These are phyloP conservation scores for Drosophila azteca DNA, from an alignment of 1,140 invertebrate species.

Conservation along the genomic window DNA sequence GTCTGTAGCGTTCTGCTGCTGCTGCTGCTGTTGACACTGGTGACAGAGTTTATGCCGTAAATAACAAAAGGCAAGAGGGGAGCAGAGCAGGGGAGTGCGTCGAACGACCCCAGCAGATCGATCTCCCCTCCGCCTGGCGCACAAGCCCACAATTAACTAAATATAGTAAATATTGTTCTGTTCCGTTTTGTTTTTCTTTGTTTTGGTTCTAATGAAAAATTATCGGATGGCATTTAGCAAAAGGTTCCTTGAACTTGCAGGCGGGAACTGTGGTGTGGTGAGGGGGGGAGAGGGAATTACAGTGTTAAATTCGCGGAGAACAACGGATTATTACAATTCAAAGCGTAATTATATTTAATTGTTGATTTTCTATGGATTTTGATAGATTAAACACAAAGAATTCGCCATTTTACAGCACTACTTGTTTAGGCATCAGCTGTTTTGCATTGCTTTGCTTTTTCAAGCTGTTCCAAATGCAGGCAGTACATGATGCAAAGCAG, in stretches of 20 bases:
- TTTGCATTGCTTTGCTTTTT: too few relatives aligned
- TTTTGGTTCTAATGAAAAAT: conserved; percentile 35
- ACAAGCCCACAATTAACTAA: conserved; percentile 31
- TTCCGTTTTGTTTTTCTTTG: conserved; percentile 24
- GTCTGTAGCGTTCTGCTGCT: conserved; percentile 42
- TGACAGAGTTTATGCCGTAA: conserved; percentile 54
- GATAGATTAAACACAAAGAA: too few relatives aligned
- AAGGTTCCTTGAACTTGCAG: conserved; percentile 43
- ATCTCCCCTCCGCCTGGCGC: neutral
- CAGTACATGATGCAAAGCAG: too few relatives aligned
- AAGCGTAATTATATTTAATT: too few relatives aligned
- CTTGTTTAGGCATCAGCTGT: too few relatives aligned
- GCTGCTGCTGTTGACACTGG: conserved; percentile 36
- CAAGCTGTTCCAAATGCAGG: too few relatives aligned
- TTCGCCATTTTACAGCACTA: too few relatives aligned
- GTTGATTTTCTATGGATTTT: too few relatives aligned
- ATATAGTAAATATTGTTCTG: conserved; percentile 32
- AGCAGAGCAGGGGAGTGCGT: conserved; percentile 9
- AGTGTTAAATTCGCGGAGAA: too few relatives aligned
- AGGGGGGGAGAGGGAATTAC: neutral
- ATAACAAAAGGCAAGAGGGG: conserved; percentile 38
- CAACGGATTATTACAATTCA: too few relatives aligned
- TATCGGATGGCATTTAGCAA: conserved; percentile 32
- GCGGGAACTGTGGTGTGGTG: neutral
- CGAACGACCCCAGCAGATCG: conserved; percentile 24